Percentiles rank a stretch among this genome's conserved stretches.
These are phyloP conservation scores for Tetramorium simillimum DNA, from an alignment of 1,140 invertebrate genomes.

Conservation along the genomic window DNA sequence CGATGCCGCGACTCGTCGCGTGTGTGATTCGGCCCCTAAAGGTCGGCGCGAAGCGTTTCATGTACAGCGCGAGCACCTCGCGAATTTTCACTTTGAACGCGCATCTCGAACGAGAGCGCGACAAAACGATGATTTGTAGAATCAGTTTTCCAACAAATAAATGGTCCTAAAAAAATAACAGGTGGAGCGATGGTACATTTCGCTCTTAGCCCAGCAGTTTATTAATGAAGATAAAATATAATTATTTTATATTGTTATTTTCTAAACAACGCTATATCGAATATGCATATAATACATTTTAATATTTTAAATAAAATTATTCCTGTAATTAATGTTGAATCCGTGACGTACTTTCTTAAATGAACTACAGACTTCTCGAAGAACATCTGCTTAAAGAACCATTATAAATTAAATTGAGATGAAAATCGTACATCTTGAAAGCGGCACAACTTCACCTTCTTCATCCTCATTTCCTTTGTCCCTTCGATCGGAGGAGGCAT, in stretches of 20 bases:
- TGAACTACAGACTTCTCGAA: background rate
- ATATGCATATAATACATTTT: no score
- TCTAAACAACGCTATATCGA: background rate
- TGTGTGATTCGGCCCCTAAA: conserved; percentile 74
- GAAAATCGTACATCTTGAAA: background rate
- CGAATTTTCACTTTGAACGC: conserved; percentile 1
- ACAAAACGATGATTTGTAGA: background rate
- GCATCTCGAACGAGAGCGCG: background rate
- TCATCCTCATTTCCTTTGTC: background rate
- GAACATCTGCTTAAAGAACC: background rate
- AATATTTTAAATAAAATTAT: no score
- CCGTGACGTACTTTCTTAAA: background rate
- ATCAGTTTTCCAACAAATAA: background rate
- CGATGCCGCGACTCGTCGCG: conserved; percentile 69
- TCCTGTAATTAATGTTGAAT: background rate
- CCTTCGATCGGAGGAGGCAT: background rate
- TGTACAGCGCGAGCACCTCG: background rate
- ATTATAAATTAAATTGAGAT: background rate
- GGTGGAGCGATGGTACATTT: no score
- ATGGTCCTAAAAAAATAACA: background rate
- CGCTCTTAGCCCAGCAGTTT: background rate
- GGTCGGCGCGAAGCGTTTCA: conserved; percentile 69
- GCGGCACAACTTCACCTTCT: background rate
- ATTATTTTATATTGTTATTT: background rate
- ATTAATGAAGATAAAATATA: background rate